A percentile compares a stretch with the other conserved stretches of the same genome.
Evolutionary conservation across 2,113 vertebrate genomes (phyloP).

Genomic region (Pipra filicauda): DNA sequence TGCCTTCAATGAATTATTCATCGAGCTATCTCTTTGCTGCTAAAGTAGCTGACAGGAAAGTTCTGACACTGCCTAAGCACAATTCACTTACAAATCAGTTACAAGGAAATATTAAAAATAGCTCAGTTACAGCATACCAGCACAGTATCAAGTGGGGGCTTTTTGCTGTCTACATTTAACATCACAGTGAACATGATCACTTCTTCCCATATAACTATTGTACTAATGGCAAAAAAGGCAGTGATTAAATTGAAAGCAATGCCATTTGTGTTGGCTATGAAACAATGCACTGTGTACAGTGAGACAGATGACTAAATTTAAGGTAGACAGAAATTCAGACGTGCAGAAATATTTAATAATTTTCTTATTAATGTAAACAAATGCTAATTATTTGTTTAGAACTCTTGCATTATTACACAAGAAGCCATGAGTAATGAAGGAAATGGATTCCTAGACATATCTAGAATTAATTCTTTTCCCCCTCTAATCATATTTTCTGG

Average conservation of each 20-base stretch:
- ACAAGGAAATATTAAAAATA: slow-evolving; percentile 95
- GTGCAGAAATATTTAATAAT: slow-evolving; percentile 66
- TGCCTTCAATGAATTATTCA: slow-evolving; percentile 95
- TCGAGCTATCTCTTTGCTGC: slow-evolving; percentile 94
- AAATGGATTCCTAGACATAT: not conserved
- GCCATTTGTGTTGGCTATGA: slow-evolving; percentile 77
- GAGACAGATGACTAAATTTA: slow-evolving; percentile 68
- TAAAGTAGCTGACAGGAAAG: slow-evolving; percentile 95
- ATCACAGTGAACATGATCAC: slow-evolving; percentile 74
- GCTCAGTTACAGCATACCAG: slow-evolving; percentile 83
- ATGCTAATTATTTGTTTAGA: slow-evolving; percentile 49
- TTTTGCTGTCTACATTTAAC: slow-evolving; percentile 81
- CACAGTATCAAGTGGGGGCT: slow-evolving; percentile 84
- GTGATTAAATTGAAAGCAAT: slow-evolving; percentile 76
- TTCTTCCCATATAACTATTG: slow-evolving; percentile 74
- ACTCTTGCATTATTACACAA: not conserved
- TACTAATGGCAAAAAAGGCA: slow-evolving; percentile 77
- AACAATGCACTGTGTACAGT: slow-evolving; percentile 74
- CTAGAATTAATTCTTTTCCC: not conserved
- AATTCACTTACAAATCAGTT: slow-evolving; percentile 96
- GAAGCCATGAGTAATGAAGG: not conserved
- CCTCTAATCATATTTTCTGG: not conserved
- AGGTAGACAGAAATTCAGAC: slow-evolving; percentile 72
- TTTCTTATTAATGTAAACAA: slow-evolving; percentile 68
- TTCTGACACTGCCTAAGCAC: slow-evolving; percentile 90